A percentile compares a stretch with the other conserved stretches of the same genome.
Evolutionary conservation across 2,797 vertebrate genomes (phyloP).

Genomic region (Sebastes diploproa): DNA sequence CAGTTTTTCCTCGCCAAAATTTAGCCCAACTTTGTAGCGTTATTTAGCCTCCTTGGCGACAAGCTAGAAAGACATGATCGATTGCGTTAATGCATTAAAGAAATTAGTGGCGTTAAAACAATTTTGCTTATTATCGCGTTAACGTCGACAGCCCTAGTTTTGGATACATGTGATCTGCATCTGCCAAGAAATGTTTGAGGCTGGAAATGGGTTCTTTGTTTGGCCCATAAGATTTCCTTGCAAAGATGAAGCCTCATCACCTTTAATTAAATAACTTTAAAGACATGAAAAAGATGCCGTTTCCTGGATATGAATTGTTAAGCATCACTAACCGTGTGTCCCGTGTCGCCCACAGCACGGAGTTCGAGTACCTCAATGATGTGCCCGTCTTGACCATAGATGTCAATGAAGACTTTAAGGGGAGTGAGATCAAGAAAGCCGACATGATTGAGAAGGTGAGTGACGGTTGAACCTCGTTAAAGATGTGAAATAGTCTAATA

Average conservation of each 20-base stretch:
- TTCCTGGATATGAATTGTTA: too few species aligned
- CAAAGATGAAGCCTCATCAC: background rate
- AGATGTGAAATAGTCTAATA: background rate
- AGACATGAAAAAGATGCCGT: too few species aligned
- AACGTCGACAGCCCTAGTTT: too few species aligned
- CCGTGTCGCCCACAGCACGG: slow-evolving; percentile 75
- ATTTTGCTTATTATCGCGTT: too few species aligned
- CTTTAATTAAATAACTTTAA: background rate
- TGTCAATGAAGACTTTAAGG: slow-evolving; percentile 90
- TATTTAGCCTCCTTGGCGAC: too few species aligned
- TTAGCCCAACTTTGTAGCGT: too few species aligned
- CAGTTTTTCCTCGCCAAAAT: too few species aligned
- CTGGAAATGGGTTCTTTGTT: background rate
- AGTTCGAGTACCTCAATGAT: slow-evolving; percentile 89
- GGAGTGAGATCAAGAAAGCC: slow-evolving; percentile 73
- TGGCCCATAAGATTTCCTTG: background rate
- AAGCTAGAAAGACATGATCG: too few species aligned
- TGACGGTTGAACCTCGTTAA: background rate
- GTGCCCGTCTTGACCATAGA: slow-evolving; percentile 90
- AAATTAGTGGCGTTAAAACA: too few species aligned
- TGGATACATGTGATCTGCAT: slow-evolving; percentile 17
- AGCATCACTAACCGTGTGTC: background rate
- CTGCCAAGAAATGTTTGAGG: background rate
- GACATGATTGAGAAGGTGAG: slow-evolving; percentile 92
- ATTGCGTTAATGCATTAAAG: too few species aligned